Evolutionary conservation across 2,113 vertebrate genomes (phyloP), one percentile per base, ranked within the genome.

Genomic region (Shinisaurus crocodilurus): DNA sequence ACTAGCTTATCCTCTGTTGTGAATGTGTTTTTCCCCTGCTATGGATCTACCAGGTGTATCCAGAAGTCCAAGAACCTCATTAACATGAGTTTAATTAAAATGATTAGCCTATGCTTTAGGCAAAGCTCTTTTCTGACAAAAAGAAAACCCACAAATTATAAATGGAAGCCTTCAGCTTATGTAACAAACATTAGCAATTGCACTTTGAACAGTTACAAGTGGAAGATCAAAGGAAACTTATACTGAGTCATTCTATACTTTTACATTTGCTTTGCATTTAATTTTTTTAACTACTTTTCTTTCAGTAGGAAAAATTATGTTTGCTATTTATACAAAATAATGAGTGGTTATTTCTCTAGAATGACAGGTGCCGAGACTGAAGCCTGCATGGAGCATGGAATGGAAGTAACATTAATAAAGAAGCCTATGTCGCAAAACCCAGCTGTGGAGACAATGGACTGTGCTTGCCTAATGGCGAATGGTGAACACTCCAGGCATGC

Each of bases 261-360:
- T 4, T 2, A 88, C 2, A 60, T 75, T 84, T 94, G 2, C 85
- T 5, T 1, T 93, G 1, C 1, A 92, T 88, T 88, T 87, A 45
- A 89, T 95, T 90, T 93, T 95, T 93, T 93, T 4, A 94, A 93
- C 0, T 12, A 87, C 92, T 93, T 96, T 15, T 48, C 7, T 87
- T 91, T 82, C 40, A 69, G 37, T 74, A 7, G 32, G 67, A 74
- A 60, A 82, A 72, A 57, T 32, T 43, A 37, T 70, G 3, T 3
- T 40, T 54, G 32, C 20, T 69, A 79, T 54, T 75, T 40, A 75
- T 75, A 74, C 2, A 75, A 74, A 25, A 7, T 60, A 60, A n/a
- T 70, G 9, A 27, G 45, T 50, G 48, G 8, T 57, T n/a, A 54
- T 86, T 57, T 16, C 63, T 80, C 77, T 50, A 18, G 37, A 65